Percentiles rank a stretch among this genome's conserved stretches.
Evolutionary conservation across 2,888 invertebrate species (phyloP).

Genomic region (Epinotia ramella): DNA sequence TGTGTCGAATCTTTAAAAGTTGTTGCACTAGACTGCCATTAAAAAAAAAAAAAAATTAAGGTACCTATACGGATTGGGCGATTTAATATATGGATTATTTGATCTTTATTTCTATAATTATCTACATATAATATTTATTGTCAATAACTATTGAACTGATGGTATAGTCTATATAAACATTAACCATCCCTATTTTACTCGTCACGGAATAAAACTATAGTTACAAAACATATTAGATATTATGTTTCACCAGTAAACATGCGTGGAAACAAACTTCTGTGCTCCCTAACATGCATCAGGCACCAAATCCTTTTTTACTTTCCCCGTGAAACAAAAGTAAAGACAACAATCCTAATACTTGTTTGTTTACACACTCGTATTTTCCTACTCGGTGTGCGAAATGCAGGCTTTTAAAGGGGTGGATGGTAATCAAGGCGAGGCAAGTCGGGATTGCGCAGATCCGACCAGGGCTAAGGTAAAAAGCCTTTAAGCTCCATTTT

Average conservation of each 20-base stretch:
- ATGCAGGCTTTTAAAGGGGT: slow-evolving; percentile 70
- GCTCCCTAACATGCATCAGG: slow-evolving; percentile 1
- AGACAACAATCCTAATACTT: not conserved
- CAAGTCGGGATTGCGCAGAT: slow-evolving; percentile 70
- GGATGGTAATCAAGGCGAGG: slow-evolving; percentile 75
- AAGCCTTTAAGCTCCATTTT: slow-evolving; percentile 69
- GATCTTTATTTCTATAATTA: too few species aligned
- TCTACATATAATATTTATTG: too few species aligned
- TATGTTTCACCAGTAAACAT: not conserved
- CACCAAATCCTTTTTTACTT: slow-evolving; percentile 1
- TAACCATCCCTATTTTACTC: too few species aligned
- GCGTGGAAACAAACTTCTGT: not conserved
- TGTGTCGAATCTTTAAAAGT: too few species aligned
- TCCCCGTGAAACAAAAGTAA: slow-evolving; percentile 1
- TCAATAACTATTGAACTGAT: too few species aligned
- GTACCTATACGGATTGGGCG: too few species aligned
- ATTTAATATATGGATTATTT: too few species aligned
- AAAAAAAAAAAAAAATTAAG: too few species aligned
- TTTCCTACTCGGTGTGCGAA: slow-evolving; percentile 60
- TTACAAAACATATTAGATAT: not conserved
- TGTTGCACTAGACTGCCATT: too few species aligned
- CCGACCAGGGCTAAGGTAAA: slow-evolving; percentile 71
- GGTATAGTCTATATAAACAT: too few species aligned
- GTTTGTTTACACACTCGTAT: slow-evolving; percentile 44
- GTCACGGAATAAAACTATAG: too few species aligned